These are phyloP conservation scores for Dryomyza anilis DNA, from an alignment of 2,888 invertebrate species.

Conservation along the genomic window DNA sequence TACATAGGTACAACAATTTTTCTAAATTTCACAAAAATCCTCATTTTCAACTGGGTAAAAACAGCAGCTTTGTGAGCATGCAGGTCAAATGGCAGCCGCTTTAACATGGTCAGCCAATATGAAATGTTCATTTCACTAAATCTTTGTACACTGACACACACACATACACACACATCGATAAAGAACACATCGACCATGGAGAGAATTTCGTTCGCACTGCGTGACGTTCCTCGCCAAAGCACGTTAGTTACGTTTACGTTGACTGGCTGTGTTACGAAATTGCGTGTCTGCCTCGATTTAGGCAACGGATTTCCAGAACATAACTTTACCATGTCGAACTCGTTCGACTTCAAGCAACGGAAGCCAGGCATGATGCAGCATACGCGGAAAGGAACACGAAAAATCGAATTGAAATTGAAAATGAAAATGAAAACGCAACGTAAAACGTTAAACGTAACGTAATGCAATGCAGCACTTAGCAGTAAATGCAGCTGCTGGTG, in stretches of 20 bases:
- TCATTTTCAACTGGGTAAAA: no score
- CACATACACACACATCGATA: neutral
- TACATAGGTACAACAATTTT: no score
- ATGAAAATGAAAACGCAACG: constrained; percentile 2
- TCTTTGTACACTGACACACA: neutral
- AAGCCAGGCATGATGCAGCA: neutral
- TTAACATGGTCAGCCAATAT: no score
- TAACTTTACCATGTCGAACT: constrained; percentile 21
- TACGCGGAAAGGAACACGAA: neutral
- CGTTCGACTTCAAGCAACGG: constrained; percentile 1
- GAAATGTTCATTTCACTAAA: no score
- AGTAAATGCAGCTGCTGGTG: constrained; percentile 8
- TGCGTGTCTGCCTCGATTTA: neutral
- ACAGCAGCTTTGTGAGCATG: no score
- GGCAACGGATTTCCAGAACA: constrained; percentile 21
- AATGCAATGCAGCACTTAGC: constrained; percentile 19
- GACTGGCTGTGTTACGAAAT: no score
- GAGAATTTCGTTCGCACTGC: neutral
- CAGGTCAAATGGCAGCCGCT: no score
- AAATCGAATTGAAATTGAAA: no score
- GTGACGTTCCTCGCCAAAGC: neutral
- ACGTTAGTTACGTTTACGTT: no score
- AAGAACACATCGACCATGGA: neutral
- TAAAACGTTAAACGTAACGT: neutral
- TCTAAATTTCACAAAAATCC: no score